Percentiles rank a stretch among this genome's conserved stretches.
Evolutionary conservation across 2,797 vertebrate species (phyloP).

Genomic region (Sparidentex hasta): DNA sequence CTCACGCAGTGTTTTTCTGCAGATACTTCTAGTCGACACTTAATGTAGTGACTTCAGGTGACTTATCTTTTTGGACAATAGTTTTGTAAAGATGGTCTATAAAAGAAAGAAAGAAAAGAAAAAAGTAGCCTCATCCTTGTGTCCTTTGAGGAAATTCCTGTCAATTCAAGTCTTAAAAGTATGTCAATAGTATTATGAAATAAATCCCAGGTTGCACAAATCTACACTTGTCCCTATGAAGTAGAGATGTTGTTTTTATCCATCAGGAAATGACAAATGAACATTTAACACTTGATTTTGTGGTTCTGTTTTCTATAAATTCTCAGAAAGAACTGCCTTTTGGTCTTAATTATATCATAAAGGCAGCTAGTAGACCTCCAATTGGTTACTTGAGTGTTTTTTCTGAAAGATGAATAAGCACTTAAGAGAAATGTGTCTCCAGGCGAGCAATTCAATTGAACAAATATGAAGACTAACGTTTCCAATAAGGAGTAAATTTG

Average conservation of each 20-base stretch:
- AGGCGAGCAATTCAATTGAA: neutral
- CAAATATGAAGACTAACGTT: conserved; percentile 4
- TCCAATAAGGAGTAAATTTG: neutral
- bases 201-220: conserved; percentile 74
- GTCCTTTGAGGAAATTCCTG: conserved; percentile 51
- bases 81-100: conserved; percentile 69
- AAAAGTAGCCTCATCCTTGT: conserved; percentile 54
- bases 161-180: conserved; percentile 71
- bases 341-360: neutral
- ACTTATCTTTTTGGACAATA: conserved; percentile 51
- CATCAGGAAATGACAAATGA: neutral
- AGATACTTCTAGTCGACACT: conserved; percentile 30
- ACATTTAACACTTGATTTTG: conserved; percentile 6
- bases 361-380: neutral
- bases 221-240: conserved; percentile 41
- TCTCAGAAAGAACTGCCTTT: neutral
- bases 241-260: neutral
- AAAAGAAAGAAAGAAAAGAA: conserved; percentile 5
- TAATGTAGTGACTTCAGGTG: conserved; percentile 40
- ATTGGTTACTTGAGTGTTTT: neutral
- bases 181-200: conserved; percentile 73
- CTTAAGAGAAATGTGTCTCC: neutral
- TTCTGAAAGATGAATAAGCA: neutral
- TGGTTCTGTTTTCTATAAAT: neutral
- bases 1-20: conserved; percentile 29